Conservation (phyloP, 1,140 invertebrate species). For the Brachionus asplanchnoidis region DNA sequence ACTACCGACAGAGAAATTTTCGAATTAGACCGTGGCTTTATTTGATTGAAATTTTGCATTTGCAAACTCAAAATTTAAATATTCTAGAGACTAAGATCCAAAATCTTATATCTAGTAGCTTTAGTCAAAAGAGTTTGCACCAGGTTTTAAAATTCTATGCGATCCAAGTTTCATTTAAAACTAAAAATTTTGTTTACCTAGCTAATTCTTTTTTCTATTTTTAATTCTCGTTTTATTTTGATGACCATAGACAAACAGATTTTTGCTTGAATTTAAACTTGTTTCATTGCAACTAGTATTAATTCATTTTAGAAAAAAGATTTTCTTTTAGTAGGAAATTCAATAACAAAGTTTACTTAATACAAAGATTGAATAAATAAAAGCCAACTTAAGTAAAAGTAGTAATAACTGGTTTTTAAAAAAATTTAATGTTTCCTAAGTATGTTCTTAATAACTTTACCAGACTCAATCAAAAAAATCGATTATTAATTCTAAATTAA, state of each 20-base stretch:
- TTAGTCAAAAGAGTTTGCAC: background rate
- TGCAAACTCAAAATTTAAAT: background rate
- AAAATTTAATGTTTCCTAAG: background rate
- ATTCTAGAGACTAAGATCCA: background rate
- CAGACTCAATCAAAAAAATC: background rate
- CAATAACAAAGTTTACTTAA: background rate
- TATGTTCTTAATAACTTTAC: background rate
- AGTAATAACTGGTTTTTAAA: background rate
- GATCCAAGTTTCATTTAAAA: background rate
- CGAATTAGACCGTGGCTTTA: background rate
- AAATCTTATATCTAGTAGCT: background rate
- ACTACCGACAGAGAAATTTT: background rate
- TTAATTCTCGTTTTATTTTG: background rate
- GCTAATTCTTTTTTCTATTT: background rate
- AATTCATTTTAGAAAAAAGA: background rate
- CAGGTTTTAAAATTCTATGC: background rate
- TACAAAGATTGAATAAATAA: background rate
- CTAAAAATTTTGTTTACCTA: conserved; percentile 15
- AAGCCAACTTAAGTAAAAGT: background rate
- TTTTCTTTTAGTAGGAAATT: background rate
- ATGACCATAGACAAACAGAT: conserved; percentile 29
- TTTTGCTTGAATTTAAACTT: background rate
- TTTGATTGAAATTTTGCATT: conserved; percentile 4
- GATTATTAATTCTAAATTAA: background rate
- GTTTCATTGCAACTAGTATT: background rate